These are phyloP conservation scores for Lophius piscatorius DNA, from an alignment of 2,113 vertebrate species.

Conservation along the genomic window DNA sequence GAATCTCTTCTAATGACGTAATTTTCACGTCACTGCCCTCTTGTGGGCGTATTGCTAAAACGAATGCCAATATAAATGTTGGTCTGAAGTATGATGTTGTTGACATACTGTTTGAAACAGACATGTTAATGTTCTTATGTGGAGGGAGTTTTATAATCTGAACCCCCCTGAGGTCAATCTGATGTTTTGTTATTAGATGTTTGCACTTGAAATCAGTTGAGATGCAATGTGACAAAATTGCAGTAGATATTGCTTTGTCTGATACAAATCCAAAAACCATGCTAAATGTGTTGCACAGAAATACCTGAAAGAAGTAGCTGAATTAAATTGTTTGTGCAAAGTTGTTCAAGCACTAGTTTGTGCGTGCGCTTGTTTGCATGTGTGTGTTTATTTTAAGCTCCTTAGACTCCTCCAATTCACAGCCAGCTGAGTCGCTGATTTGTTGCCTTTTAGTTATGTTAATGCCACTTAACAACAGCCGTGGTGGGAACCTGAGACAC, in stretches of 20 bases:
- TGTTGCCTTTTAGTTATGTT: slow-evolving; percentile 77
- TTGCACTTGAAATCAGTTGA: too few relatives aligned
- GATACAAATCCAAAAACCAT: too few relatives aligned
- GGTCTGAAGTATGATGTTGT: too few relatives aligned
- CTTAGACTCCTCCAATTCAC: slow-evolving; percentile 20
- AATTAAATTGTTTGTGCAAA: slow-evolving; percentile 14
- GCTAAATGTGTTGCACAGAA: too few relatives aligned
- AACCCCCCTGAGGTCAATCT: slow-evolving; percentile 3
- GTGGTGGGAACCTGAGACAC: slow-evolving; percentile 36
- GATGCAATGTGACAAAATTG: not conserved
- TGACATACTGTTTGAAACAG: too few relatives aligned
- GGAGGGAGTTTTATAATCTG: too few relatives aligned
- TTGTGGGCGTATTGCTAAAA: too few relatives aligned
- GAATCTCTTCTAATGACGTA: too few relatives aligned
- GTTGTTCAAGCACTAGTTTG: not conserved
- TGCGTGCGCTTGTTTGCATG: not conserved
- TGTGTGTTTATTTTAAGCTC: slow-evolving; percentile 28
- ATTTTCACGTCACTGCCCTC: too few relatives aligned
- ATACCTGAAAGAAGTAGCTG: not conserved
- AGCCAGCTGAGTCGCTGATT: slow-evolving; percentile 68
- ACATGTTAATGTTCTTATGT: too few relatives aligned
- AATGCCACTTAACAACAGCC: slow-evolving; percentile 72
- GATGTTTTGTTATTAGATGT: not conserved
- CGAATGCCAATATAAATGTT: too few relatives aligned
- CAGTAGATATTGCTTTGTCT: too few relatives aligned